phyloP scores from a whole-genome alignment of 2,797 vertebrate species.

The Channa striata region DNA sequence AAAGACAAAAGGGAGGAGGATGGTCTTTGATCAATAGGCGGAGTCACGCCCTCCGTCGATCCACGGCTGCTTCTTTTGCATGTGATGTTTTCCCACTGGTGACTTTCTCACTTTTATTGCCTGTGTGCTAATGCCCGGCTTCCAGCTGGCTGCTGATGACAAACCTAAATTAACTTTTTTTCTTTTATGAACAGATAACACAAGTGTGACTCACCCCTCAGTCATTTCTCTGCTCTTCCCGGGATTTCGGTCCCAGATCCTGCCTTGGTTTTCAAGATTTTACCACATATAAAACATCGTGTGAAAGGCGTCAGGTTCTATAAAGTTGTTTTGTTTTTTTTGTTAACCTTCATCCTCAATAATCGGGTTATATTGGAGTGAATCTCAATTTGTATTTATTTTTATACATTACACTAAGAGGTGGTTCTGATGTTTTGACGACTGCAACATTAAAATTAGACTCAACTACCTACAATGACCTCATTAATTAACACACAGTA shows the following conservation, averaged over 20 bases:
- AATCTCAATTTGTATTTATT: no score
- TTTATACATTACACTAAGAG: neutral
- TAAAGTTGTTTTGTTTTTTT: neutral
- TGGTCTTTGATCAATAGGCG: constrained; percentile 82
- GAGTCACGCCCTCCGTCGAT: constrained; percentile 67
- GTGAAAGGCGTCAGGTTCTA: neutral
- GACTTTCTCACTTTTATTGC: constrained; percentile 51
- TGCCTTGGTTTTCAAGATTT: neutral
- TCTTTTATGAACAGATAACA: neutral
- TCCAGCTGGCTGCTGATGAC: constrained; percentile 8
- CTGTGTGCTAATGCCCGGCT: constrained; percentile 13
- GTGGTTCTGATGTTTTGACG: no score
- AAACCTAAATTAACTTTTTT: constrained; percentile 3
- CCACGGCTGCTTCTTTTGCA: constrained; percentile 49
- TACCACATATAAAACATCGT: no score
- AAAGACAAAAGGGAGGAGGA: constrained; percentile 79
- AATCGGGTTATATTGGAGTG: no score
- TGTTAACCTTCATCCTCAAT: no score
- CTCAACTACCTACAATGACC: no score
- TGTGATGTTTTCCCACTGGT: constrained; percentile 51
- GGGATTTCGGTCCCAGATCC: neutral
- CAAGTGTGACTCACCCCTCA: neutral
- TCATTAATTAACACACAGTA: no score
- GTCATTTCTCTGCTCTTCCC: neutral
- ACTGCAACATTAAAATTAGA: no score